Conservation (phyloP, 2,888 invertebrate species). For the Drosophila anomalata region DNA sequence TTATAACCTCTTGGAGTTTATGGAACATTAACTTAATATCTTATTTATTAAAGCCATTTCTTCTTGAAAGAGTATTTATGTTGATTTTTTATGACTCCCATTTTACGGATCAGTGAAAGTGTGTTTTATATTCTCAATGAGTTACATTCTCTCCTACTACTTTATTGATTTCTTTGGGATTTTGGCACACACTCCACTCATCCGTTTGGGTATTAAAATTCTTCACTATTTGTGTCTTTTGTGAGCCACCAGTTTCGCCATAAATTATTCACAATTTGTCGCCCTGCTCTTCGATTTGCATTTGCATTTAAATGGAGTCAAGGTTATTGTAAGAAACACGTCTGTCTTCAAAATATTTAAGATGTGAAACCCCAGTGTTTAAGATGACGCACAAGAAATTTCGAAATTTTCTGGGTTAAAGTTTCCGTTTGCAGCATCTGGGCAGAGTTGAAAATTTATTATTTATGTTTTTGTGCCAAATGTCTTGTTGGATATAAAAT, state of each 20-base stretch:
- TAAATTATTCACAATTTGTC: conserved; percentile 40
- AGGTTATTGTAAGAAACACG: conserved; percentile 53
- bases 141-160: neutral
- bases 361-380: conserved; percentile 7
- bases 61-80: neutral
- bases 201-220: conserved; percentile 4
- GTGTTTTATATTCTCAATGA: conserved; percentile 25
- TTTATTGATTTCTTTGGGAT: conserved; percentile 16
- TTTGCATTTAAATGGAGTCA: conserved; percentile 67
- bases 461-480: conserved; percentile 64
- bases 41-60: neutral
- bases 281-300: conserved; percentile 52
- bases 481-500: conserved; percentile 70
- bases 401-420: conserved; percentile 40
- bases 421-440: conserved; percentile 25
- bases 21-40: neutral
- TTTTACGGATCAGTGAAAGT: conserved; percentile 36
- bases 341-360: neutral
- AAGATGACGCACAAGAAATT: conserved; percentile 58
- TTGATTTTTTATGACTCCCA: neutral
- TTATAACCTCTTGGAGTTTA: neutral
- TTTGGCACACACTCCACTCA: conserved; percentile 6
- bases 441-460: conserved; percentile 53
- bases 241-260: conserved; percentile 50
- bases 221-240: conserved; percentile 6